These are phyloP conservation scores for Rhynchophorus ferrugineus DNA, from an alignment of 1,140 invertebrate species.

Conservation along the genomic window DNA sequence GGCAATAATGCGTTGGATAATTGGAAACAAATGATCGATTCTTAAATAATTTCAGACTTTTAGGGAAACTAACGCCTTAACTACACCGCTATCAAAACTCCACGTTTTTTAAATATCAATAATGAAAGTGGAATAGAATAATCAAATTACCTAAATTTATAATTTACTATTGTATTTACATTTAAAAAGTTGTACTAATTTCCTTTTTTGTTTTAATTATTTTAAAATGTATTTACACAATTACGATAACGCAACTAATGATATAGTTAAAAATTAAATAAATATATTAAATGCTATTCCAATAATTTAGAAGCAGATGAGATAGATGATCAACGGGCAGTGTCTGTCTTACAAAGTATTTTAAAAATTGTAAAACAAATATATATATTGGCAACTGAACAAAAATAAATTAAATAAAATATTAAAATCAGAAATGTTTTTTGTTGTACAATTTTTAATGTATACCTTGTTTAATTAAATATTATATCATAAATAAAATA, in stretches of 20 bases:
- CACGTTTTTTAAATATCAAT: constrained; percentile 15
- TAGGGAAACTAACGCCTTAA: constrained; percentile 10
- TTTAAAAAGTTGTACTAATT: constrained; percentile 24
- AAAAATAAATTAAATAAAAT: neutral
- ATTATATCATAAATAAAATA: too few relatives aligned
- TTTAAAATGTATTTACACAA: constrained; percentile 17
- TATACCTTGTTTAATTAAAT: too few relatives aligned
- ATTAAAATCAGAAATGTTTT: neutral
- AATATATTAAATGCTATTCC: too few relatives aligned
- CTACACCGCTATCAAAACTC: constrained; percentile 15
- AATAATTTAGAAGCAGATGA: constrained; percentile 28
- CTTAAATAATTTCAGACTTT: neutral
- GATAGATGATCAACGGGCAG: constrained; percentile 28
- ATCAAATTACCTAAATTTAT: constrained; percentile 26
- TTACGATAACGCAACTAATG: constrained; percentile 17
- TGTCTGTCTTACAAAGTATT: constrained; percentile 23
- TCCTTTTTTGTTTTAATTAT: constrained; percentile 15
- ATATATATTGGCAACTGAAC: constrained; percentile 5
- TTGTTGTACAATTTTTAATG: too few relatives aligned
- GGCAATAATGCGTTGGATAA: constrained; percentile 1
- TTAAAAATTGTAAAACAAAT: neutral
- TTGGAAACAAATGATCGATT: neutral
- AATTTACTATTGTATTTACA: constrained; percentile 26
- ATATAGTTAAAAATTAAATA: constrained; percentile 27
- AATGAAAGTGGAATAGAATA: constrained; percentile 25